Evolutionary conservation across 2,797 vertebrate genomes (phyloP), one percentile per base, ranked within the genome.

Genomic region (Poecilia picta): DNA sequence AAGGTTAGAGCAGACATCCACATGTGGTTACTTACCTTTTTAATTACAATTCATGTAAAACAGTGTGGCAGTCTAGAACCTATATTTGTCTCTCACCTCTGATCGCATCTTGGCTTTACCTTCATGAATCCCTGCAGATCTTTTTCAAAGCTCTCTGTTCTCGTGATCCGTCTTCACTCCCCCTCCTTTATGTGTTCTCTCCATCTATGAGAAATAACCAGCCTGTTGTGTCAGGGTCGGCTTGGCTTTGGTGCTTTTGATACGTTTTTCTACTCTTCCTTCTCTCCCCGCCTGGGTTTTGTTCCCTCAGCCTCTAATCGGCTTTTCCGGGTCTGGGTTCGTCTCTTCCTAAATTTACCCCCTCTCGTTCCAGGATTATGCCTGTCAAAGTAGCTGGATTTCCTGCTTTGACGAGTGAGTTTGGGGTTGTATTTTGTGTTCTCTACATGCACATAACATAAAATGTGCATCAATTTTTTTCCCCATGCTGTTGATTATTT

Each of bases 291-390:
- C 88, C 86, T 85, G 79, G 87, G 82, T 93, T 93, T 93, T 91
- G 87, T 92, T 91, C 88, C 87, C 88, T 89, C 82, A 89, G 87
- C 88, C 89, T 89, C 89, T 94, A 93, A 94, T 93, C 92, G 89
- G 93, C 91, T 94, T 94, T 94, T 90, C 91, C 57, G 81, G 87
- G 92, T 92, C 90, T 89, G 85, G 93, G 90, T 91, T 94, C 73
- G 85, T 89, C 89, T 92, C 87, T 87, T 90, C 88, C 88, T 87
- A 89, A 91, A 86, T 92, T 92, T 89, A 85, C 89, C 84, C 87
- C 90, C 78, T 86, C 89, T 89, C 51, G 31, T 87, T 89, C 88
- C 89, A 83, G 88, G 92, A 92, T 94, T 92, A 94, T 92, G 90
- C 87, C 77, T 88, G 89, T 90, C 86, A 89, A 89, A 91, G 85